A percentile compares a stretch with the other conserved stretches of the same genome.
These are phyloP conservation scores for Scartelaos histophorus DNA, from an alignment of 2,113 vertebrate genomes.

Conservation along the genomic window DNA sequence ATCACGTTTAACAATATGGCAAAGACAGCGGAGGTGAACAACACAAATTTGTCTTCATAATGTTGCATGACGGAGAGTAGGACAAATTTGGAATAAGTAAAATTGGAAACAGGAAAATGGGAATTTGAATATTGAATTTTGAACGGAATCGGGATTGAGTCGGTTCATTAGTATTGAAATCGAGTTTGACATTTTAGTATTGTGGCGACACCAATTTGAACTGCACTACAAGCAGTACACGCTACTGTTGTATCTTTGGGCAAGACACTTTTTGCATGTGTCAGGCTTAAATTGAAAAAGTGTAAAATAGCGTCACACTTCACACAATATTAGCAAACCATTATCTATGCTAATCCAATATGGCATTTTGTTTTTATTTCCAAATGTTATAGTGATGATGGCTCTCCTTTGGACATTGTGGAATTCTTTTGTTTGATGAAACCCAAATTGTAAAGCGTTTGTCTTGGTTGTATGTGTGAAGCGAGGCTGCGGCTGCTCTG, in stretches of 20 bases:
- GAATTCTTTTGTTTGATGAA: background rate
- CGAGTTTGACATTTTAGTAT: too few species aligned
- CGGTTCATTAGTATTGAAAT: too few species aligned
- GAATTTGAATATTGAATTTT: background rate
- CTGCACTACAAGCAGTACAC: background rate
- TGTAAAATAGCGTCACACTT: background rate
- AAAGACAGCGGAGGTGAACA: background rate
- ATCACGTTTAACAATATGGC: background rate
- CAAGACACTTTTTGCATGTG: too few species aligned
- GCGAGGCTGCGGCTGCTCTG: slow-evolving; percentile 12
- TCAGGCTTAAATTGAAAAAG: too few species aligned
- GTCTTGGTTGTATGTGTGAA: slow-evolving; percentile 10
- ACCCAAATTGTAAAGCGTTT: slow-evolving; percentile 4
- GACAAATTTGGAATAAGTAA: background rate
- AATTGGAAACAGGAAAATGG: background rate
- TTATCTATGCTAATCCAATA: background rate
- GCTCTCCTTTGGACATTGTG: background rate
- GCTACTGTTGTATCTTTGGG: background rate
- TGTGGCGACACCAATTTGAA: background rate
- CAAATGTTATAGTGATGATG: background rate
- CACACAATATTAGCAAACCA: background rate
- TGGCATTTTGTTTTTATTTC: background rate
- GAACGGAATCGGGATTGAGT: too few species aligned
- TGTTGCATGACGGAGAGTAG: background rate
- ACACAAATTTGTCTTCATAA: background rate